A percentile compares a stretch with the other conserved stretches of the same genome.
Evolutionary conservation across 1,140 invertebrate species (phyloP).

Genomic region (Hycleus cichorii): DNA sequence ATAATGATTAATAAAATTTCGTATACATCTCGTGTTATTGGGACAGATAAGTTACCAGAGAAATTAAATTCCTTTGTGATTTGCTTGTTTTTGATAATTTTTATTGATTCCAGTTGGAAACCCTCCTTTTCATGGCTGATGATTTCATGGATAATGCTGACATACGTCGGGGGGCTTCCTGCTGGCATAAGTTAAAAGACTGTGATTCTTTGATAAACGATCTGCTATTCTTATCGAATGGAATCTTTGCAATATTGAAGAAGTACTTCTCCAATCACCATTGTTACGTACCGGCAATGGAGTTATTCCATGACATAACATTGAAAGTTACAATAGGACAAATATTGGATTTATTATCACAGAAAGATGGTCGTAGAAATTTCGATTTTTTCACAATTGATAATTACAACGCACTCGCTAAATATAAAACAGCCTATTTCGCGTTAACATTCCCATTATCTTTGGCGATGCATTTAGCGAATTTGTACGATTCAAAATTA

Average conservation of each 20-base stretch:
- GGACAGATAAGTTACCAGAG: too few species aligned
- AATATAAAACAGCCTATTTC: conserved; percentile 94
- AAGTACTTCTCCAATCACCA: conserved; percentile 69
- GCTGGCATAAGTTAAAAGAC: conserved; percentile 49
- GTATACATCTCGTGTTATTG: too few species aligned
- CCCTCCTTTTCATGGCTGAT: conserved; percentile 78
- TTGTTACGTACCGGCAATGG: conserved; percentile 72
- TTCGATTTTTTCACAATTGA: conserved; percentile 76
- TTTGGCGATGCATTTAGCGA: conserved; percentile 77
- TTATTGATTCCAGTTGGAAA: conserved; percentile 61
- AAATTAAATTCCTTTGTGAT: too few species aligned
- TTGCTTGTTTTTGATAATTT: too few species aligned
- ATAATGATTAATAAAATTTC: too few species aligned
- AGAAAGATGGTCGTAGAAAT: conserved; percentile 53
- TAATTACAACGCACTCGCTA: conserved; percentile 81
- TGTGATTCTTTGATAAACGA: conserved; percentile 67
- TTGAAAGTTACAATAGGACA: conserved; percentile 76
- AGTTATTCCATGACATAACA: conserved; percentile 79
- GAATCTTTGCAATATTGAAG: conserved; percentile 69
- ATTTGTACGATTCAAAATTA: conserved; percentile 58
- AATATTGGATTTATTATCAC: conserved; percentile 58
- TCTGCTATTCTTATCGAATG: conserved; percentile 68
- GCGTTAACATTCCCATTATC: conserved; percentile 88
- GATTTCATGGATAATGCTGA: conserved; percentile 87
- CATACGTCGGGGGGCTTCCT: conserved; percentile 73